Conservation (phyloP, 2,888 invertebrate species). For the Trachelus troglodyta region DNA sequence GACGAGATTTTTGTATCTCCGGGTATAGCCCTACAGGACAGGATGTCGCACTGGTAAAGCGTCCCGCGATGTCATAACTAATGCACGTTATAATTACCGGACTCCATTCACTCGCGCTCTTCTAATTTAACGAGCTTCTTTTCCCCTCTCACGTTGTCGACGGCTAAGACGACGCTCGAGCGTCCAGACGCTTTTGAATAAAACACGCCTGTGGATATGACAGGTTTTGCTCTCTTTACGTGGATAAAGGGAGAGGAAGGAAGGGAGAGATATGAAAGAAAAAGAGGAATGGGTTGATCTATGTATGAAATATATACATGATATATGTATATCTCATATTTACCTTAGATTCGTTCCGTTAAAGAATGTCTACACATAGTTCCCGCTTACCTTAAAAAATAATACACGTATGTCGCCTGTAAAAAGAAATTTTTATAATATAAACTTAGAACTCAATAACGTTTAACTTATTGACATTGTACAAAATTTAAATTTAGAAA, state of each 20-base stretch:
- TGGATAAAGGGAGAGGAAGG: constrained; percentile 5
- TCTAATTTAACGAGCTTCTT: constrained; percentile 58
- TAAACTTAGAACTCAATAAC: too few relatives aligned
- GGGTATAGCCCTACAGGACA: background rate
- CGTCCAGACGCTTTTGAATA: constrained; percentile 55
- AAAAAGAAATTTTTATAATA: too few relatives aligned
- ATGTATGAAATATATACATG: too few relatives aligned
- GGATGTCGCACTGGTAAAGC: background rate
- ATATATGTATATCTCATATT: too few relatives aligned
- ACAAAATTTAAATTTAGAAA: too few relatives aligned
- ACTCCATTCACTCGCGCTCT: constrained; percentile 50
- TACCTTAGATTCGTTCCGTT: too few relatives aligned
- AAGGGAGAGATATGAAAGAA: constrained; percentile 11
- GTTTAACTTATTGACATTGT: too few relatives aligned
- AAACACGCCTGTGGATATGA: constrained; percentile 46
- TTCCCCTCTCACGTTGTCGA: constrained; percentile 12
- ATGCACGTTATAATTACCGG: constrained; percentile 58
- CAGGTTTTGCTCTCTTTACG: constrained; percentile 11
- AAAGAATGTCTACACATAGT: too few relatives aligned
- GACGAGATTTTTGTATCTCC: background rate
- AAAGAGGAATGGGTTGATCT: constrained; percentile 21
- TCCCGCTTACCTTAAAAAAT: too few relatives aligned
- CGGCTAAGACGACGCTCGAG: constrained; percentile 34
- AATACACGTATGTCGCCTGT: too few relatives aligned
- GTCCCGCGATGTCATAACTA: constrained; percentile 51